Conservation (phyloP, 2,113 vertebrate genomes). For the Delphinapterus leucas region DNA sequence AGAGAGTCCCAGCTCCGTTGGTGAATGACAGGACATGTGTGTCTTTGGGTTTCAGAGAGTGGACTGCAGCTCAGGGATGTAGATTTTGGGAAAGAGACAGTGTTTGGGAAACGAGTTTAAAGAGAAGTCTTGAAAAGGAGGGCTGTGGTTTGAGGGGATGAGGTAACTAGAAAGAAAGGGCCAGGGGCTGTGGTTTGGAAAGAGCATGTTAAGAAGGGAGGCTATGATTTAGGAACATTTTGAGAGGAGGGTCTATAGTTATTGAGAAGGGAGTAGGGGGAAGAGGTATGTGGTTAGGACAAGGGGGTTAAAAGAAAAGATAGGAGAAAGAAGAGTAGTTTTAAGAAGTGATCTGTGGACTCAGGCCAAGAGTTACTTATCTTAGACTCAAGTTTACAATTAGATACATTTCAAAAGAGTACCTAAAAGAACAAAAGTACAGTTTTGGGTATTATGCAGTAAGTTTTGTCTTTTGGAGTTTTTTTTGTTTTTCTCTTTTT, state of each 20-base stretch:
- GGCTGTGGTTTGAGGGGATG: not conserved
- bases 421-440: not conserved
- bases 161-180: not conserved
- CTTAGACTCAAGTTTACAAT: not conserved
- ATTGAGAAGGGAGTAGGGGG: not conserved
- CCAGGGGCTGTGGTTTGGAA: not conserved
- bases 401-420: conserved; percentile 5
- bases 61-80: not conserved
- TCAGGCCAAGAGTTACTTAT: not conserved
- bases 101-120: conserved; percentile 9
- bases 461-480: not conserved
- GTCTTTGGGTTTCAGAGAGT: not conserved
- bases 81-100: not conserved
- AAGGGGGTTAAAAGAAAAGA: not conserved
- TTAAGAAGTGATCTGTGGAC: not conserved
- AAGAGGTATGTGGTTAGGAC: not conserved
- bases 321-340: not conserved
- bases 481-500: not conserved
- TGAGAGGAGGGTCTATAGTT: not conserved
- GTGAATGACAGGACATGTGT: not conserved
- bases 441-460: not conserved
- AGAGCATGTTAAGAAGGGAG: conserved; percentile 30
- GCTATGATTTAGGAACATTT: not conserved
- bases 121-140: conserved; percentile 27
- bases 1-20: fast-evolving